Percentiles rank a stretch among this genome's conserved stretches.
These are phyloP conservation scores for Murina feae DNA, from an alignment of 2,113 vertebrate species.

Conservation along the genomic window DNA sequence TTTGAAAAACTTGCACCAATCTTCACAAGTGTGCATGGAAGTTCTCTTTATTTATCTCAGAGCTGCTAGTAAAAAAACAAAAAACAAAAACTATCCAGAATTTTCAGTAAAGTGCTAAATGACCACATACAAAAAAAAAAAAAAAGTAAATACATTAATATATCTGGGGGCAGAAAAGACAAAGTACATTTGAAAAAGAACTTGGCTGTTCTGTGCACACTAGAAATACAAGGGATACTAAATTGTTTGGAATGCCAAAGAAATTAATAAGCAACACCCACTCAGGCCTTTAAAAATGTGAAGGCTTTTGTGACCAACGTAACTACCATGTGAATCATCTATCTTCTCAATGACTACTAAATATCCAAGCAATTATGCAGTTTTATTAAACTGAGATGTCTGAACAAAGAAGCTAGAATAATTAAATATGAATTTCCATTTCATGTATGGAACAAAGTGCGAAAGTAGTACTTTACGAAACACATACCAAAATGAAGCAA, in stretches of 20 bases:
- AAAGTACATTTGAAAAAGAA: neutral
- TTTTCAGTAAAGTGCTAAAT: constrained; percentile 12
- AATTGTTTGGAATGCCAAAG: neutral
- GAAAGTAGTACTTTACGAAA: constrained; percentile 17
- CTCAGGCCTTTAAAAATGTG: neutral
- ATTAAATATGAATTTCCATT: constrained; percentile 28
- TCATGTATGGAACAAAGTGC: neutral
- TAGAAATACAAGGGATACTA: constrained; percentile 33
- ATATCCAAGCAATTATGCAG: constrained; percentile 1
- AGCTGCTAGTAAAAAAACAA: constrained; percentile 9
- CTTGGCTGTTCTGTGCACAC: neutral
- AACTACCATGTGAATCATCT: constrained; percentile 11
- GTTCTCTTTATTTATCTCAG: neutral
- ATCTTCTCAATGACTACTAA: constrained; percentile 33
- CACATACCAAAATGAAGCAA: neutral
- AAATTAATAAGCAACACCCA: constrained; percentile 21
- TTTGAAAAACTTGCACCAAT: neutral
- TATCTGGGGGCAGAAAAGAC: neutral
- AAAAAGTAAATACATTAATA: neutral
- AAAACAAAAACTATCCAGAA: neutral
- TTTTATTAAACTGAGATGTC: constrained; percentile 27
- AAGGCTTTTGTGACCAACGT: neutral
- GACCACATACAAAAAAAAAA: neutral
- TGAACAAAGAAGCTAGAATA: constrained; percentile 29
- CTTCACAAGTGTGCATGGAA: neutral